Base-by-base conservation (phyloP, 2,797 vertebrate genomes). In the Cynopterus sphinx region DNA sequence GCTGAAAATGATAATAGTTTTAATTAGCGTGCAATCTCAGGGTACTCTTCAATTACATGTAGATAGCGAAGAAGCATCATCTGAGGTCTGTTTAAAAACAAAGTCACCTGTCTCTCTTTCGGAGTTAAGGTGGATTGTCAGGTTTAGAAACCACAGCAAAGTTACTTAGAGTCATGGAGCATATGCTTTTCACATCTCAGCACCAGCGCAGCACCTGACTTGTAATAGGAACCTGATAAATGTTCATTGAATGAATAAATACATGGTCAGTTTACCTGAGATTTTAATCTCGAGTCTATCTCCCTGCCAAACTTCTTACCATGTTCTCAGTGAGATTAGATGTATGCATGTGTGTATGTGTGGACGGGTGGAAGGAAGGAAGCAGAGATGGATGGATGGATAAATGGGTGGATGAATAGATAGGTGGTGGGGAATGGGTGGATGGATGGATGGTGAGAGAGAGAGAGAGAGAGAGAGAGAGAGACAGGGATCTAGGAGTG, bases 1-100 rank as follows among this genome's bases (percentile, higher is more conserved):
- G 67, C 22, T 71, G 63, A 71, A n/a, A 88, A 71, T 39, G 46
- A 33, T 83, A 53, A 65, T 28, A 7, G 61, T 79, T 74, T 90
- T 59, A 93, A 77, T 75, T 55, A 61, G 22, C 57, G n/a, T 57
- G n/a, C 49, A 55, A 68, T 67, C 82, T 70, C 74, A 61, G 28
- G 61, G 43, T 22, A 59, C 12, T 22, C 67, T 90, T 78, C 24
- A 33, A 81, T 83, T 43, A 91, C 43, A 84, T 31, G 79, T 61
- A 94, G 63, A 33, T 65, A 36, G 41, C 33, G 61, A 46, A 81
- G 79, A 71, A 75, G 9, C 24, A 53, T 55, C 61, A 53, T 39
- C 82, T 73, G 71, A 59, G 31, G 61, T 71, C 73, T 82, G 19
- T 57, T 89, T 91, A 63, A 85, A 85, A 95, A 93, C 57, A 63